These are phyloP conservation scores for Drosophila percnosoma DNA, from an alignment of 2,888 invertebrate genomes.

Conservation along the genomic window DNA sequence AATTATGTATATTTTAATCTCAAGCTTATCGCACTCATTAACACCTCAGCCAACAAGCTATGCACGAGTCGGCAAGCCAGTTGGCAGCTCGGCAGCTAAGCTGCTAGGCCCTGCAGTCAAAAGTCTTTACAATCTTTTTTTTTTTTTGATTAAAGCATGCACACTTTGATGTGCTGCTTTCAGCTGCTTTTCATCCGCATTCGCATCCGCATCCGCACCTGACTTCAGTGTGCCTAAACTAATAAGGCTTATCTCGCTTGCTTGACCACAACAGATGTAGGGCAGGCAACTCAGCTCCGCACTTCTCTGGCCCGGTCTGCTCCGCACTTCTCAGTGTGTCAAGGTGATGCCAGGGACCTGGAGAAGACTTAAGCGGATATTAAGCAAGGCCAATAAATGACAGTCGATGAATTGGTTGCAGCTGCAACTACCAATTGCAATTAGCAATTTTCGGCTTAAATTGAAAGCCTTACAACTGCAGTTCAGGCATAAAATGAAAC, in stretches of 20 bases:
- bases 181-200: slow-evolving; percentile 33
- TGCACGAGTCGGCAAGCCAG: neutral
- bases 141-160: slow-evolving; percentile 1
- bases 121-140: slow-evolving; percentile 52
- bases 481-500: slow-evolving; percentile 69
- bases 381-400: slow-evolving; percentile 16
- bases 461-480: slow-evolving; percentile 76
- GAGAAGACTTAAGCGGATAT: slow-evolving; percentile 4
- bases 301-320: neutral
- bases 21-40: slow-evolving; percentile 77
- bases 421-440: slow-evolving; percentile 57
- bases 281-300: slow-evolving; percentile 8
- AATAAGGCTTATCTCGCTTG: slow-evolving; percentile 74
- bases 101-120: slow-evolving; percentile 21
- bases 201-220: slow-evolving; percentile 25
- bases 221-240: slow-evolving; percentile 59
- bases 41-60: slow-evolving; percentile 50
- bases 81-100: slow-evolving; percentile 16
- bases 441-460: slow-evolving; percentile 75
- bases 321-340: slow-evolving; percentile 52
- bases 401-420: slow-evolving; percentile 23
- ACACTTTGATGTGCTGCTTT: slow-evolving; percentile 45
- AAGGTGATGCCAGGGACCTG: slow-evolving; percentile 40
- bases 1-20: slow-evolving; percentile 79
- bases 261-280: slow-evolving; percentile 43